Evolutionary conservation across 2,113 vertebrate species (phyloP), one percentile per base, ranked within the genome.

Genomic region (Bostrychus sinensis): DNA sequence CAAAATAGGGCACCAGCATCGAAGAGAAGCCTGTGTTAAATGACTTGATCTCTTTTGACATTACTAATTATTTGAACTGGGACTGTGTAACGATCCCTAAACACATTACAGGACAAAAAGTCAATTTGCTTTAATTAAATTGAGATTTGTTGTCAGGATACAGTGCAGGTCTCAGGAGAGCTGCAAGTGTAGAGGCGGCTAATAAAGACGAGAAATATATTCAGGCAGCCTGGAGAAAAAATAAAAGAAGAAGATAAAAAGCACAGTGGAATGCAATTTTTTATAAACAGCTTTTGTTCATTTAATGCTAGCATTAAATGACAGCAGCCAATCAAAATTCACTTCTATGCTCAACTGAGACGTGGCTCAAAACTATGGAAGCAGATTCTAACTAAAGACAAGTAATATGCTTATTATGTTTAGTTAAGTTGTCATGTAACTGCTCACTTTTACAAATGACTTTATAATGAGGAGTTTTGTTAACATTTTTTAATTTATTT

Each of bases 21-120:
- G 10, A 23, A 23, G 3, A 25, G 3, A 14, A 25, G 13, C 22
- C 45, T 26, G 16, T n/a, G 26, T 28, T 28, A 51, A 51, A 8
- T 28, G 48, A 51, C 6, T n/a, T 30, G 48, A 28, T 32, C 48
- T 51, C 48, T 51, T 51, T 30, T 51, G 23, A 51, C 48, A 30
- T 51, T 30, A 51, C 25, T 28, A 51, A 8, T 30, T 28, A 51
- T 51, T 51, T 51, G 48, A 51, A 28, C 25, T 4, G 48, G 48
- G 48, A 51, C 48, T 23, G 48, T 28, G 48, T 9, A 6, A 51
- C 4, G 3, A 17, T 51, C 48, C 48, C 48, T 30, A 28, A 51
- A n/a, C 48, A 51, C 48, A 51, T 51, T 28, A 51, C 23, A 51
- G 48, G 48, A 51, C 48, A 51, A 51, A 51, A 51, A 51, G 48